Conservation (phyloP, 1,140 invertebrate genomes). For the Rhizoglyphus robini region DNA sequence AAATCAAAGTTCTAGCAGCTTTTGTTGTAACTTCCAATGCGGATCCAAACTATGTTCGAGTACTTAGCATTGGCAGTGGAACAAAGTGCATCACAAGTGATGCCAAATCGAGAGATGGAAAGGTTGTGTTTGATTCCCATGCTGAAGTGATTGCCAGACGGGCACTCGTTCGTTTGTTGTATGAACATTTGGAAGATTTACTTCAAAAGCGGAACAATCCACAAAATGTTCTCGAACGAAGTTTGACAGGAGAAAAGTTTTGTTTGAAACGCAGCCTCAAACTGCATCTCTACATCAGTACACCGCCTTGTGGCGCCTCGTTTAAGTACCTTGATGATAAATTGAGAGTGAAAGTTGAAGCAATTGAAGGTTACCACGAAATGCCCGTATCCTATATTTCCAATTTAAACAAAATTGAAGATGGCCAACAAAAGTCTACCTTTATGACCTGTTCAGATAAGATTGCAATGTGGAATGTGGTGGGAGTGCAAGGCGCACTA, state of each 20-base stretch:
- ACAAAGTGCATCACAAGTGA: not conserved
- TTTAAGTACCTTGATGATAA: constrained; percentile 62
- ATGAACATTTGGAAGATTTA: constrained; percentile 31
- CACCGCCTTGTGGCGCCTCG: constrained; percentile 83
- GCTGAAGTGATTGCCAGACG: constrained; percentile 38
- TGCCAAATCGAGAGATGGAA: constrained; percentile 26
- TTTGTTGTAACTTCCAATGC: not conserved
- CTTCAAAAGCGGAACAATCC: constrained; percentile 14
- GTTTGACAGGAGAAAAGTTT: constrained; percentile 18
- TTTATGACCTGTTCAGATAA: constrained; percentile 42
- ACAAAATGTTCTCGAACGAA: constrained; percentile 26
- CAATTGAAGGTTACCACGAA: constrained; percentile 43
- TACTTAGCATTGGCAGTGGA: not conserved
- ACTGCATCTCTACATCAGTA: constrained; percentile 90
- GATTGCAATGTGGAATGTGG: constrained; percentile 38
- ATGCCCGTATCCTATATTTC: constrained; percentile 28
- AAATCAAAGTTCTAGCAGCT: not conserved
- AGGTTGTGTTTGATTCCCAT: constrained; percentile 37
- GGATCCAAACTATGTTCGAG: not conserved
- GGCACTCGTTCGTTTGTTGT: constrained; percentile 35
- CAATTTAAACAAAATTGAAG: constrained; percentile 35
- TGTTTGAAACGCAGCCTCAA: constrained; percentile 26
- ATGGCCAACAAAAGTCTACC: constrained; percentile 29
- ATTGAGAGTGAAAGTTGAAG: no score
- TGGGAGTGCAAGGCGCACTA: constrained; percentile 39